Conservation (phyloP, 2,797 vertebrate species). For the Bradypus variegatus region DNA sequence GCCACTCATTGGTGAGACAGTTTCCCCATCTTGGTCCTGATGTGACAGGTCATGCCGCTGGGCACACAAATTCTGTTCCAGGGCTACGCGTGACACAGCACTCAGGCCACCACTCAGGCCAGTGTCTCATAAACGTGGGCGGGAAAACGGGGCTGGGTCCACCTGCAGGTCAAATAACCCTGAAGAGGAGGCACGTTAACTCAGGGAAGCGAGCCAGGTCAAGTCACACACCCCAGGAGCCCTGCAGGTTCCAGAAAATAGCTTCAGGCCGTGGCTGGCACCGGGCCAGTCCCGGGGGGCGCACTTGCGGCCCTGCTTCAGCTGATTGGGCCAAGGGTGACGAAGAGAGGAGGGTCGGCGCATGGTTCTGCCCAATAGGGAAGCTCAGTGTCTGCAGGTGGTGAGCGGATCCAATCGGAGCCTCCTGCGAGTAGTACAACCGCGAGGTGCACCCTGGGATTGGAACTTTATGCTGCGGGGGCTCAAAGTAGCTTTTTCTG, state of each 20-base stretch:
- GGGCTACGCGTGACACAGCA: background rate
- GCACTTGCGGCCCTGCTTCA: background rate
- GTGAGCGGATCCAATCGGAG: background rate
- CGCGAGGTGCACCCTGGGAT: background rate
- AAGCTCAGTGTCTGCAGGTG: background rate
- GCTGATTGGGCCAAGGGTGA: background rate
- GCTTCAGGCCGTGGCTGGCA: fast-evolving
- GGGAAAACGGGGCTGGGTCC: background rate
- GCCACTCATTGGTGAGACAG: background rate
- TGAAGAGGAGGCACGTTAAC: background rate
- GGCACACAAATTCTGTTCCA: background rate
- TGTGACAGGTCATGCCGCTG: too few relatives aligned
- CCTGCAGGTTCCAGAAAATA: background rate
- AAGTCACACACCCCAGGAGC: background rate
- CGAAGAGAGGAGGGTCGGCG: fast-evolving
- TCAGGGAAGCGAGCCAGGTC: too few relatives aligned
- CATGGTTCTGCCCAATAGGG: background rate
- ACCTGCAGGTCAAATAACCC: background rate
- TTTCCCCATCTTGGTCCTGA: background rate
- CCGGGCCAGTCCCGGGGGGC: fast-evolving
- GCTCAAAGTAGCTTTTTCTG: fast-evolving
- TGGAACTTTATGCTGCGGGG: background rate
- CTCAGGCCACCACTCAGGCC: background rate
- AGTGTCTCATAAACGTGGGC: background rate
- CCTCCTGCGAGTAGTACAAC: fast-evolving